Percentiles rank a stretch among this genome's conserved stretches.
Conservation (phyloP, 2,113 vertebrate species). For the Isurus oxyrinchus region DNA sequence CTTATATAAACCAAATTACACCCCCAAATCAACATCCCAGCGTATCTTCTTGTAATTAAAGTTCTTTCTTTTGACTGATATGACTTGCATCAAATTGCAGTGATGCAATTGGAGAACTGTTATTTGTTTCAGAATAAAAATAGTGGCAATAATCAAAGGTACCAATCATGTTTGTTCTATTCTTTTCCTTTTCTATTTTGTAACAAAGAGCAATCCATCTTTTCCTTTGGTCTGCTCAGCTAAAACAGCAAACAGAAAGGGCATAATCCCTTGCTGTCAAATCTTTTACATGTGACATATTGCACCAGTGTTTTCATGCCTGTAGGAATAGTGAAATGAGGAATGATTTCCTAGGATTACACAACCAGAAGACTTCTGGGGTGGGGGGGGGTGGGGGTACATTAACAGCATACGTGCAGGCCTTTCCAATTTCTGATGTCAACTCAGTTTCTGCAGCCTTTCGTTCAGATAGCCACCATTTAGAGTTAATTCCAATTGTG, state of each 20-base stretch:
- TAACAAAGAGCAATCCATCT: not conserved
- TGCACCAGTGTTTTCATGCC: not conserved
- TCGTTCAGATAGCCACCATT: no score
- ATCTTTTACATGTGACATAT: not conserved
- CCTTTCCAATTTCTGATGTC: not conserved
- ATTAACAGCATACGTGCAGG: not conserved
- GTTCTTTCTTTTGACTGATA: not conserved
- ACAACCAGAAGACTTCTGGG: not conserved
- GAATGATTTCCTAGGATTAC: not conserved
- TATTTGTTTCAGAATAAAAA: conserved; percentile 5
- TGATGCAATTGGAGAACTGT: not conserved
- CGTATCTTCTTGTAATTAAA: not conserved
- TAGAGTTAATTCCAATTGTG: no score
- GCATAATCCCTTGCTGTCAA: not conserved
- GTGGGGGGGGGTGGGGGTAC: no score
- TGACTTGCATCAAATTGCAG: not conserved
- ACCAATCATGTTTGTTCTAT: not conserved
- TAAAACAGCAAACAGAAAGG: not conserved
- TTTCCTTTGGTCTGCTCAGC: not conserved
- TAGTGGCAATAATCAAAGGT: conserved; percentile 1
- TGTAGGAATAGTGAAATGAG: not conserved
- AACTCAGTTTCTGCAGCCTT: not conserved
- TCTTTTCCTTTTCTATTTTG: not conserved
- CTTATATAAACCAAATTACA: not conserved
- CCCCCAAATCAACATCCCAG: not conserved